phyloP scores from a whole-genome alignment of 2,888 invertebrate species.

The Nipponacmea schrenckii region DNA sequence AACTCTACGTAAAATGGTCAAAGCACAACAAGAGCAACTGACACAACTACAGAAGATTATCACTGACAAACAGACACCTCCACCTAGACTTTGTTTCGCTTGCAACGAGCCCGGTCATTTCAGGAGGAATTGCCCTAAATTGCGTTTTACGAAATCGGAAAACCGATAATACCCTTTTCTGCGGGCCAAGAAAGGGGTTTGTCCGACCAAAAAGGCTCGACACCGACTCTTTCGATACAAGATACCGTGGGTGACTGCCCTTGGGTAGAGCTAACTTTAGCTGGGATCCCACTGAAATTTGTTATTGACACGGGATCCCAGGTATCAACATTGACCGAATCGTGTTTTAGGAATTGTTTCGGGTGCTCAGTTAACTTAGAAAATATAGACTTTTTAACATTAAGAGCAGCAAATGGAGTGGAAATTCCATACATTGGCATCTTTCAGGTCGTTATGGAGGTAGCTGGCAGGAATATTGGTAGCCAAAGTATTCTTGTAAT shows the following conservation, averaged over 20 bases:
- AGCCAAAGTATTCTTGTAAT: neutral
- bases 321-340: neutral
- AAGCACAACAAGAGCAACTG: neutral
- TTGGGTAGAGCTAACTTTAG: neutral
- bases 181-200: neutral
- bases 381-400: neutral
- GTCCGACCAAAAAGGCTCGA: neutral
- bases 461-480: neutral
- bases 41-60: neutral
- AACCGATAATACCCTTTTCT: neutral
- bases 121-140: neutral
- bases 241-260: neutral
- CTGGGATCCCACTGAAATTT: neutral
- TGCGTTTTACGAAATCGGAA: neutral
- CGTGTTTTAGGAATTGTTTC: neutral
- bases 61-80: neutral
- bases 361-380: neutral
- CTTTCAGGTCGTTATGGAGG: neutral
- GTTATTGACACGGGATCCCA: neutral
- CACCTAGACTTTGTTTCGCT: neutral
- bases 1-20: too few relatives aligned
- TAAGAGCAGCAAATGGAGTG: slow-evolving; percentile 4
- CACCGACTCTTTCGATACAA: neutral
- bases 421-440: neutral
- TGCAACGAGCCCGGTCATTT: neutral